A percentile compares a stretch with the other conserved stretches of the same genome.
These are phyloP conservation scores for Lethrus apterus DNA, from an alignment of 1,140 invertebrate genomes.

Conservation along the genomic window DNA sequence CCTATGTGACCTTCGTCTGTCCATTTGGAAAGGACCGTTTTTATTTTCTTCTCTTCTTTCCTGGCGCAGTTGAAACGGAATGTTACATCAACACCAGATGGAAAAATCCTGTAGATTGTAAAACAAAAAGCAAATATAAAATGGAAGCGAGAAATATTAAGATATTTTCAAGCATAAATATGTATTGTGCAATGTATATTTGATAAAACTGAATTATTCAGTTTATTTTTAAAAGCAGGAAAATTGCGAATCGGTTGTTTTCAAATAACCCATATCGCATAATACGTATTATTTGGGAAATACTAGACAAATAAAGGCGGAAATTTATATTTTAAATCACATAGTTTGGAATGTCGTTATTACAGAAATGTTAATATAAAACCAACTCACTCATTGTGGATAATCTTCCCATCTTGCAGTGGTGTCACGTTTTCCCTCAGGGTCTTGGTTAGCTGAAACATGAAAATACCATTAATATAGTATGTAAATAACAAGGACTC, in stretches of 20 bases:
- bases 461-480: slow-evolving; percentile 14
- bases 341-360: neutral
- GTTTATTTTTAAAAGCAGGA: too few species aligned
- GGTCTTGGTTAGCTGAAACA: slow-evolving; percentile 10
- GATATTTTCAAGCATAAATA: slow-evolving; percentile 5
- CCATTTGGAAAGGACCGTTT: slow-evolving; percentile 53
- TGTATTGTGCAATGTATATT: slow-evolving; percentile 1
- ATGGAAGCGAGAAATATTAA: slow-evolving; percentile 3
- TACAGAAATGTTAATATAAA: slow-evolving; percentile 1
- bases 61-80: slow-evolving; percentile 56
- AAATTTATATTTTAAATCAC: neutral
- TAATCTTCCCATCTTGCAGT: slow-evolving; percentile 10
- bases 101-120: slow-evolving; percentile 36
- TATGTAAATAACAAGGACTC: slow-evolving; percentile 7
- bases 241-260: too few species aligned
- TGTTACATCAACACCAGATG: slow-evolving; percentile 52
- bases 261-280: too few species aligned
- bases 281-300: neutral
- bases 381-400: slow-evolving; percentile 13
- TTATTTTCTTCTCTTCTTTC: slow-evolving; percentile 52
- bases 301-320: neutral
- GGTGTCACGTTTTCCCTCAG: slow-evolving; percentile 14
- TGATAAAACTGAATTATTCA: slow-evolving; percentile 10
- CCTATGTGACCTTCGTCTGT: slow-evolving; percentile 54
- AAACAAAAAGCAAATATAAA: slow-evolving; percentile 16